Evolutionary conservation across 2,113 vertebrate genomes (phyloP).

Genomic region (Psophia crepitans): DNA sequence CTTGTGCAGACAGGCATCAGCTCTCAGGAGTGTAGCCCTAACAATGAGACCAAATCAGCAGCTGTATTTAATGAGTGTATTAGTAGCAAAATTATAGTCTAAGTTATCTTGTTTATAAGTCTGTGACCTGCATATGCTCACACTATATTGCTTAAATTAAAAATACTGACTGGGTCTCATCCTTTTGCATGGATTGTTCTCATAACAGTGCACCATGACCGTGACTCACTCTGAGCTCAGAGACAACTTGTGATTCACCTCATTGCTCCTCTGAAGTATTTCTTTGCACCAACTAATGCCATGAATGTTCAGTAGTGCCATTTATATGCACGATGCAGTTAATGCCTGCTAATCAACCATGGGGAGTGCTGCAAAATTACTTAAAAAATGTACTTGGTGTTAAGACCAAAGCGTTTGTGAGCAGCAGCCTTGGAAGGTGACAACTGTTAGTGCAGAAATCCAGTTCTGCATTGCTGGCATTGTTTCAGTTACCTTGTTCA

Average conservation of each 20-base stretch:
- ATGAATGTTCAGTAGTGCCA: background rate
- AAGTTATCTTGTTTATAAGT: background rate
- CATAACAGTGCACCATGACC: background rate
- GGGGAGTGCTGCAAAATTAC: background rate
- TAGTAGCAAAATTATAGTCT: background rate
- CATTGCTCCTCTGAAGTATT: background rate
- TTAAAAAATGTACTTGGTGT: background rate
- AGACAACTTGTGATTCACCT: background rate
- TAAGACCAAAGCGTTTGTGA: background rate
- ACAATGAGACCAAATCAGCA: background rate
- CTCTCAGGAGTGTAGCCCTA: background rate
- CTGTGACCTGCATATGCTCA: background rate
- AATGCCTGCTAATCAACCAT: background rate
- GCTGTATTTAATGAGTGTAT: background rate
- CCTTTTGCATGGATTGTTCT: background rate
- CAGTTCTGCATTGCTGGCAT: background rate
- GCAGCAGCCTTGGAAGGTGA: background rate
- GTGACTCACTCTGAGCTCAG: background rate
- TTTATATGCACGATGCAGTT: background rate
- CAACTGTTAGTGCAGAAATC: background rate
- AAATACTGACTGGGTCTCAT: background rate
- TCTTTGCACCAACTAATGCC: background rate
- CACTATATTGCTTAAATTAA: background rate
- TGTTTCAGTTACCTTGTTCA: background rate
- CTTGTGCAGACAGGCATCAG: background rate